These are phyloP conservation scores for Lepidothrix coronata DNA, from an alignment of 2,113 vertebrate genomes.

Conservation along the genomic window DNA sequence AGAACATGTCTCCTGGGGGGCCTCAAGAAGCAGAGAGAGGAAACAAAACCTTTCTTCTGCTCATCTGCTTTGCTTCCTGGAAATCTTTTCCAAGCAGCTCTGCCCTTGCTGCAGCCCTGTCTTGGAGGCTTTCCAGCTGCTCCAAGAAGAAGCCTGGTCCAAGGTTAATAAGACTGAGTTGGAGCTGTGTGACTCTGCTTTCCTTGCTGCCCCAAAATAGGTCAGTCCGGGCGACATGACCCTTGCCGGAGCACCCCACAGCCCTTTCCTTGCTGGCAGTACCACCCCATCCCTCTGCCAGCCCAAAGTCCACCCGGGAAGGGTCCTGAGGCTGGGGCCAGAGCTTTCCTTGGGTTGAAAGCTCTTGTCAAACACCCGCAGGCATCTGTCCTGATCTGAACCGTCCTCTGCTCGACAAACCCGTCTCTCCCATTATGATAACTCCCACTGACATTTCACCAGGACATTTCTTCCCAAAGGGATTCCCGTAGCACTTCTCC, in stretches of 20 bases:
- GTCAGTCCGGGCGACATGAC: not conserved
- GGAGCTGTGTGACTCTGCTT: not conserved
- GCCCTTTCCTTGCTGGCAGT: not conserved
- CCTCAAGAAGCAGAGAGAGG: not conserved
- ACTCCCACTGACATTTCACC: not conserved
- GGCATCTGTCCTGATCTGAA: not conserved
- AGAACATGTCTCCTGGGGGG: not conserved
- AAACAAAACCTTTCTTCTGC: not conserved
- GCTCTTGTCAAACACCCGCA: not conserved
- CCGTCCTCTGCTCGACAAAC: not conserved
- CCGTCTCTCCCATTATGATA: fast-evolving
- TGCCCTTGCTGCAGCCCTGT: not conserved
- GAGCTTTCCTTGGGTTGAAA: not conserved
- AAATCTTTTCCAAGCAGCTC: not conserved
- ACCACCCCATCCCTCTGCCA: not conserved
- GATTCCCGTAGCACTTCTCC: not conserved
- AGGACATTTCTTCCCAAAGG: not conserved
- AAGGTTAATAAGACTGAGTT: not conserved
- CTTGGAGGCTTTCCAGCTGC: not conserved
- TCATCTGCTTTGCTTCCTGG: not conserved
- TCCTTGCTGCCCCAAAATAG: not conserved
- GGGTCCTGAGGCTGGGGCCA: not conserved
- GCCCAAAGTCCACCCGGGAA: not conserved
- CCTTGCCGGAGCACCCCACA: not conserved
- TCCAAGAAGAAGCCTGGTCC: fast-evolving